phyloP scores from a whole-genome alignment of 2,113 vertebrate species.

The Orthochromis indermauri region DNA sequence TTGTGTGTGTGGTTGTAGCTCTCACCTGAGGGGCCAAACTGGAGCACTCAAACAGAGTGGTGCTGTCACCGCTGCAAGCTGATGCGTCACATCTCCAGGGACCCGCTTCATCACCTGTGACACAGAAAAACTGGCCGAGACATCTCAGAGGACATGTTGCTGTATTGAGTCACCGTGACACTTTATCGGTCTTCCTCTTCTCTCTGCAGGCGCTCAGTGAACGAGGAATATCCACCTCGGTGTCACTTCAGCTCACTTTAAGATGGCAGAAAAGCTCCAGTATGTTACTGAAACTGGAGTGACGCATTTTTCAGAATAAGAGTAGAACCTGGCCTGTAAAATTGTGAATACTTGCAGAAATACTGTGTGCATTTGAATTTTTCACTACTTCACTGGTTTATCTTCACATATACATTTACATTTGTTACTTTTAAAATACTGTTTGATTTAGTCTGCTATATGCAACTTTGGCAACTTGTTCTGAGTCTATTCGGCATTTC shows the following conservation, averaged over 20 bases:
- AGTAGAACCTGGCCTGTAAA: neutral
- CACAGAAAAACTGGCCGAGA: slow-evolving; percentile 14
- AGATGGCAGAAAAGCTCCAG: neutral
- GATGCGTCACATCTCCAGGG: slow-evolving; percentile 38
- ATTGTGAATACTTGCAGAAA: neutral
- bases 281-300: neutral
- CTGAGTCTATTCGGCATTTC: fast-evolving
- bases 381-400: neutral
- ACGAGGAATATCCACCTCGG: slow-evolving; percentile 20
- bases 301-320: neutral
- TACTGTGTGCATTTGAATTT: neutral
- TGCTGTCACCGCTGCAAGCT: slow-evolving; percentile 37
- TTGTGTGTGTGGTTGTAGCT: neutral
- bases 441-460: neutral
- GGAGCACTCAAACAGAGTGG: slow-evolving; percentile 27
- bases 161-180: slow-evolving; percentile 28
- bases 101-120: slow-evolving; percentile 52
- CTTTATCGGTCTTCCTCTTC: slow-evolving; percentile 27
- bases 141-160: slow-evolving; percentile 3
- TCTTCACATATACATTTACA: neutral
- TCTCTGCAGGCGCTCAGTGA: neutral
- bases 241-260: neutral
- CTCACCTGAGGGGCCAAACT: neutral
- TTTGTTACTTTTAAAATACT: neutral
- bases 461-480: neutral